Conservation (phyloP, 2,888 invertebrate species). For the Dryomyza anilis region DNA sequence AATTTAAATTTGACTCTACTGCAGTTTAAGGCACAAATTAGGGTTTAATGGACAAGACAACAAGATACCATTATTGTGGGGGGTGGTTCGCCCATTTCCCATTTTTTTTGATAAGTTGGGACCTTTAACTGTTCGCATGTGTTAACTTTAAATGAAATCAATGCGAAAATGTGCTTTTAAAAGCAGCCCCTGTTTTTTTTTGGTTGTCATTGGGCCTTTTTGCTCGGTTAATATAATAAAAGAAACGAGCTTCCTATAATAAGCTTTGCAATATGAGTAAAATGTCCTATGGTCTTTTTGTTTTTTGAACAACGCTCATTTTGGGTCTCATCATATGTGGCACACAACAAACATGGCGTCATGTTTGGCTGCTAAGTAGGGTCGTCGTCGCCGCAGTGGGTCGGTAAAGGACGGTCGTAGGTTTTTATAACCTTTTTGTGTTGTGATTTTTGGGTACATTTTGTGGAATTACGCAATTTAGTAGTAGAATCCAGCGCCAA, state of each 20-base stretch:
- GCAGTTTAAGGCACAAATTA: no score
- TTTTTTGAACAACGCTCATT: not conserved
- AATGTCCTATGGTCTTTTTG: constrained; percentile 3
- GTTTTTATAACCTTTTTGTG: not conserved
- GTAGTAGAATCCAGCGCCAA: not conserved
- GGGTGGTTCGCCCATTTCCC: not conserved
- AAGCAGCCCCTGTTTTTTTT: not conserved
- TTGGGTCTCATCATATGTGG: no score
- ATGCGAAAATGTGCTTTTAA: not conserved
- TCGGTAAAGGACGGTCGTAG: not conserved
- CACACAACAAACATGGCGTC: no score
- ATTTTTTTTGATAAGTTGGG: not conserved
- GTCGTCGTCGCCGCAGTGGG: not conserved
- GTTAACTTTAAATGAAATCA: constrained; percentile 20
- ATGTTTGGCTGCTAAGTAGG: no score
- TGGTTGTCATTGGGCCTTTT: not conserved
- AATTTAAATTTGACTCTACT: no score
- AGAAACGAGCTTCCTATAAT: constrained; percentile 15
- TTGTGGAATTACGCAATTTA: not conserved
- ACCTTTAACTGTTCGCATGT: constrained; percentile 6
- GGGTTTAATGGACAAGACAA: no score
- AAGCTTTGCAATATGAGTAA: constrained; percentile 14
- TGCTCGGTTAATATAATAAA: constrained; percentile 12
- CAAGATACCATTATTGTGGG: not conserved
- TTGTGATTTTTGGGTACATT: constrained; percentile 9